Conservation (phyloP, 2,888 invertebrate genomes). For the Ligdia adustata region DNA sequence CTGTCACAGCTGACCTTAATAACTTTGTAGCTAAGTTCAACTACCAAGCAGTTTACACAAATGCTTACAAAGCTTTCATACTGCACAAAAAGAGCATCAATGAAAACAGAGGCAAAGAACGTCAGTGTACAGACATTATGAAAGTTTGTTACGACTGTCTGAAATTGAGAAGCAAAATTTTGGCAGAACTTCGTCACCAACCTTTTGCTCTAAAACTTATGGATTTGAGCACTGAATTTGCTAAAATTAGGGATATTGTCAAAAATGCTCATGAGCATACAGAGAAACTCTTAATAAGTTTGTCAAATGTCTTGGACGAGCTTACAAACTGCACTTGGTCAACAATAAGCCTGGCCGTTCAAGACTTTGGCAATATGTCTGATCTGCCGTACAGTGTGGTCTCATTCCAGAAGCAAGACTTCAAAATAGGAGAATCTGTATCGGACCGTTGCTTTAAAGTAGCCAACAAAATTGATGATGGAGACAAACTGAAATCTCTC, state of each 20-base stretch:
- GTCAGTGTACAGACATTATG: slow-evolving; percentile 79
- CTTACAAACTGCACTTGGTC: slow-evolving; percentile 71
- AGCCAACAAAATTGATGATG: slow-evolving; percentile 49
- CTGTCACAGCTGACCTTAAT: slow-evolving; percentile 65
- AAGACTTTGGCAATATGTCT: slow-evolving; percentile 61
- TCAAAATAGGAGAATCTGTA: slow-evolving; percentile 74
- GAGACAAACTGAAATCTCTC: slow-evolving; percentile 65
- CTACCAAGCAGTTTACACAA: slow-evolving; percentile 67
- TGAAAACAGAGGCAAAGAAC: slow-evolving; percentile 67
- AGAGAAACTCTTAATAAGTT: slow-evolving; percentile 57
- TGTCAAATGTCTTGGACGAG: slow-evolving; percentile 59
- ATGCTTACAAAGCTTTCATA: slow-evolving; percentile 71
- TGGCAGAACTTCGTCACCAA: slow-evolving; percentile 71
- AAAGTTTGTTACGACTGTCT: slow-evolving; percentile 83
- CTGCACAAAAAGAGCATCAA: slow-evolving; percentile 65
- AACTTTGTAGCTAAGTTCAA: slow-evolving; percentile 69
- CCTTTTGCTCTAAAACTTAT: slow-evolving; percentile 70
- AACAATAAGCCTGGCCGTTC: slow-evolving; percentile 65
- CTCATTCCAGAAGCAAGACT: slow-evolving; percentile 74
- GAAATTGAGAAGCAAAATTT: slow-evolving; percentile 77
- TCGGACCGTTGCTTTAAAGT: slow-evolving; percentile 61
- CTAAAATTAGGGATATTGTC: slow-evolving; percentile 70
- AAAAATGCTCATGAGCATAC: slow-evolving; percentile 64
- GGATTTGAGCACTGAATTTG: slow-evolving; percentile 71
- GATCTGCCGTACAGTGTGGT: slow-evolving; percentile 75